Base-by-base conservation (phyloP, 2,888 invertebrate genomes). In the Tortrix viridana region DNA sequence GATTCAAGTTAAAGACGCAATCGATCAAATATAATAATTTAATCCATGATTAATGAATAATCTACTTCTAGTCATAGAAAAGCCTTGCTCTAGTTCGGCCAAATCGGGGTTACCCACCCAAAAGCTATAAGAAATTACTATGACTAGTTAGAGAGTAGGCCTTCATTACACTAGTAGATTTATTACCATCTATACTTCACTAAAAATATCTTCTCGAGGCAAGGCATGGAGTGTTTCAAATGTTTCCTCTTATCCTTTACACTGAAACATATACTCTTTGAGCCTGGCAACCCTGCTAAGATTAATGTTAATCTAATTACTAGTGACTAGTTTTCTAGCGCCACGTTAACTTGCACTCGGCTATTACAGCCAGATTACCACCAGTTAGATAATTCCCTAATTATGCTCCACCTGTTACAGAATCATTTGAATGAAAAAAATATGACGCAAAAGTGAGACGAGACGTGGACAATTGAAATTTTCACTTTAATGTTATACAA, bases 401-500 rank as follows among this genome's bases (percentile, higher is more conserved):
- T 63, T 63, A 63, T 53, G 32, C 47, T 63, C 53, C 63, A 63
- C 57, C 48, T 18, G 20, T 61, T 61, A 44, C 55, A 56, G 55
- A 61, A 56, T 22, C 22, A 50, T 56, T 47, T 56, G 56, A 57
- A 57, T 44, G 54, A 60, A 41, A 60, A 53, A 53, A 41, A 41
- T 44, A 38, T 50, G 56, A 56, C 50, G 56, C 50, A 47, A 52
- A 56, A 37, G 44, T 55, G 44, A 44, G 50, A 55, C 57, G 44
- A 44, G 50, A 55, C 57, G 23, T 41, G 48, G 50, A 50, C 57
- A 49, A 18, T 49, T 43, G 55, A 37, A 37, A 32, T 59, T 61
- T 61, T 61, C 61, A 50, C 55, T 56, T 61, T 56, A 19, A 61
- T 56, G 44, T 61, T 61, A 56, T 50, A 56, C 55, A 61, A 61